These are phyloP conservation scores for Stegodyphus mimosarum DNA, from an alignment of 1,140 invertebrate genomes.

Conservation along the genomic window DNA sequence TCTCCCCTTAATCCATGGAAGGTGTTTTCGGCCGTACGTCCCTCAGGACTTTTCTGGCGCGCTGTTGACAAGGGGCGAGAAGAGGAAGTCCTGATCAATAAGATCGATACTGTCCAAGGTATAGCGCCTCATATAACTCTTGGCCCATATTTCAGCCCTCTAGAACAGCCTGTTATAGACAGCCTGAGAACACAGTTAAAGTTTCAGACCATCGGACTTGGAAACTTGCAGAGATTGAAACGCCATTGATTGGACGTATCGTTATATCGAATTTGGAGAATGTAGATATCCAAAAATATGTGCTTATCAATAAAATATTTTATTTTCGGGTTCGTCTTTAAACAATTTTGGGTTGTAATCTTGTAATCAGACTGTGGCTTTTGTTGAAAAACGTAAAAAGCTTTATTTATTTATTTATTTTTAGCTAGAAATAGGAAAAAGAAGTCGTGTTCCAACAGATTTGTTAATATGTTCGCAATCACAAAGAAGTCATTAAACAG, in stretches of 20 bases:
- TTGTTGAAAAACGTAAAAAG: no score
- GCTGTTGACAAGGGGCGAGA: neutral
- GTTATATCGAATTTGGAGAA: neutral
- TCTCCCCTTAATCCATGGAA: constrained; percentile 3
- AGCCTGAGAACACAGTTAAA: neutral
- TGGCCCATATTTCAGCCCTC: constrained; percentile 11
- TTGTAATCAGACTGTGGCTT: no score
- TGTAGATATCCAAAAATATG: neutral
- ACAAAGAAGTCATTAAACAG: no score
- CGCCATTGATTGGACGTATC: neutral
- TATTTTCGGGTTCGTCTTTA: no score
- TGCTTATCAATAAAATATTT: no score
- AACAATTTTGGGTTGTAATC: no score
- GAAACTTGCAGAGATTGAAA: no score
- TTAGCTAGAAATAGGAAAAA: no score
- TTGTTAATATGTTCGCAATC: no score
- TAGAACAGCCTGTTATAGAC: neutral
- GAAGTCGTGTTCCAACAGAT: no score
- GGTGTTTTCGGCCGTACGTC: constrained; percentile 19
- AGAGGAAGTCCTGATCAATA: constrained; percentile 24
- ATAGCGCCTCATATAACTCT: neutral
- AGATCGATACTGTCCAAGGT: constrained; percentile 8
- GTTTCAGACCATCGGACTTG: neutral
- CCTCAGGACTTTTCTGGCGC: constrained; percentile 12
- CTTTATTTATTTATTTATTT: no score